Base-by-base conservation (phyloP, 2,113 vertebrate species). In the Albula goreensis region DNA sequence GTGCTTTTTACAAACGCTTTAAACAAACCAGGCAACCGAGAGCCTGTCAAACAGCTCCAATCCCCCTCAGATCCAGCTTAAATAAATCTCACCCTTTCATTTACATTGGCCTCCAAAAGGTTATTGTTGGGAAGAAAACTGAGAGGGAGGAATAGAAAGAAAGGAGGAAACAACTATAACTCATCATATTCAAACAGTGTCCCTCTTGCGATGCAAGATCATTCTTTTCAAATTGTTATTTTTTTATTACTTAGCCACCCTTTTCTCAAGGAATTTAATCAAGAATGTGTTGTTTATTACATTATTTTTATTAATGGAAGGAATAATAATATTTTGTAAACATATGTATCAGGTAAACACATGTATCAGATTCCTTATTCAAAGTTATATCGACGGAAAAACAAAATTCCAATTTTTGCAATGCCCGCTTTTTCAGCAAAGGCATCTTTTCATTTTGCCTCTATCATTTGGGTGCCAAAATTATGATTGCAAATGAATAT, bases 1-100 rank as follows among this genome's bases (percentile, higher is more conserved):
- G 52, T 56, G 81, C 50, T 82, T 82, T 66, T 82, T 49, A 82
- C 50, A 82, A 82, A 56, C 70, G 22, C 70, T 22, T 74, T 74
- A 74, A 74, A 74, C 70, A 74, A 74, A 74, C 70, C 70, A 74
- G 70, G 70, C 70, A 74, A 74, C 70, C 70, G 70, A 31, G 70
- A 74, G 70, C 70, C 22, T 74, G 70, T 74, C 70, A 74, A 74
- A 74, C 70, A 74, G 70, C 70, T 31, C 70, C 70, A 74, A 74
- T n/a, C n/a, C 70, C 70, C n/a, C 70, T 74, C 70, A 74, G 70
- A 74, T 74, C 81, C 51, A 48, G 49, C n/a, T 82, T 82, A 56
- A 82, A 82, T 52, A 56, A 82, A 82, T 56, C 81, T 56, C 50
- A 17, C n/a, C 81, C 81, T 82, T 82, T 53, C 51, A 82, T 82